These are phyloP conservation scores for Silvanus unidentatus DNA, from an alignment of 2,888 invertebrate genomes.

Conservation along the genomic window DNA sequence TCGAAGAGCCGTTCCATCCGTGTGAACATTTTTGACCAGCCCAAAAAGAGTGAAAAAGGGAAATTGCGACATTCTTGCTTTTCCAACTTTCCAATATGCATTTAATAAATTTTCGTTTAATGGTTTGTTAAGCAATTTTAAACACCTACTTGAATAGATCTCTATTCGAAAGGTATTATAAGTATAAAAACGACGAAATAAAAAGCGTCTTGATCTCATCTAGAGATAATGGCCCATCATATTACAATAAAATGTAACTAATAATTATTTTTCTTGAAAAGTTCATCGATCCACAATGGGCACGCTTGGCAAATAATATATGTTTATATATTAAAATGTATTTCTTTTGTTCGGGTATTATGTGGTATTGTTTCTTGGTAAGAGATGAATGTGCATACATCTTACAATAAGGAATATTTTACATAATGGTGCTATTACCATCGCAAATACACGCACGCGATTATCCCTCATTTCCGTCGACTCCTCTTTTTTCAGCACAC, in stretches of 20 bases:
- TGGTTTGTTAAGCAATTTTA: too few species aligned
- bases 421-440: constrained; percentile 6
- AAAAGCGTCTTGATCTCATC: too few species aligned
- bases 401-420: constrained; percentile 2
- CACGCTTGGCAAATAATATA: constrained; percentile 4
- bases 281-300: constrained; percentile 1
- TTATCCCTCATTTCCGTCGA: constrained; percentile 1
- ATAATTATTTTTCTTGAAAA: background rate
- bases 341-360: constrained; percentile 1
- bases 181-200: too few species aligned
- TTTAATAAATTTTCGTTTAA: too few species aligned
- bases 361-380: constrained; percentile 5
- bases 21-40: constrained; percentile 12
- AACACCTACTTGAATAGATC: too few species aligned
- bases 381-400: background rate
- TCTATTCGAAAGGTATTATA: too few species aligned
- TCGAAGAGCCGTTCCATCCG: constrained; percentile 7
- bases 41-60: too few species aligned
- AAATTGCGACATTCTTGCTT: too few species aligned
- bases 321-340: constrained; percentile 5
- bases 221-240: too few species aligned
- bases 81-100: too few species aligned
- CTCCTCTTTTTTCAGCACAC: background rate
- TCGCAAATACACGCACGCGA: constrained; percentile 4
- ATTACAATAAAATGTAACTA: too few species aligned